phyloP scores from a whole-genome alignment of 2,113 vertebrate genomes.

The Naja naja region DNA sequence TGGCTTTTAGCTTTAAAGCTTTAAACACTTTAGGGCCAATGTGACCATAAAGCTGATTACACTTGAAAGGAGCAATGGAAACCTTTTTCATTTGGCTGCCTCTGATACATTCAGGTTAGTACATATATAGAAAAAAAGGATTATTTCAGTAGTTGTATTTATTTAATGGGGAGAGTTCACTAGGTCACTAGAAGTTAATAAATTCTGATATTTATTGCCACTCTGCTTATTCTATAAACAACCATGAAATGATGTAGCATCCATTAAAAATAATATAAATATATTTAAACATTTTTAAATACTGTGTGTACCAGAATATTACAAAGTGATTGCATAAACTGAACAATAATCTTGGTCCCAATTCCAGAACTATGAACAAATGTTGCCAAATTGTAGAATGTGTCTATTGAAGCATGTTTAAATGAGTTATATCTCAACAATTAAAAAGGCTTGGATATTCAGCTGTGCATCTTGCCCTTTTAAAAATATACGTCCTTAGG shows the following conservation, averaged over 20 bases:
- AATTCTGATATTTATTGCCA: background rate
- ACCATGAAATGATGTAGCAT: background rate
- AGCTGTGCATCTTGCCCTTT: conserved; percentile 4
- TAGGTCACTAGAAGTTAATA: background rate
- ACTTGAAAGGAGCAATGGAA: background rate
- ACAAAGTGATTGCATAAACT: background rate
- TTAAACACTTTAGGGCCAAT: background rate
- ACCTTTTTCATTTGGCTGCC: background rate
- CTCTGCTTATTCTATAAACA: background rate
- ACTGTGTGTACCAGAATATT: background rate
- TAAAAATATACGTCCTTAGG: conserved; percentile 44
- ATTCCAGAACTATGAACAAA: background rate
- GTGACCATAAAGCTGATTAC: background rate
- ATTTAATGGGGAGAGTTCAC: background rate
- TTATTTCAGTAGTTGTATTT: background rate
- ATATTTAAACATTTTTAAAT: background rate
- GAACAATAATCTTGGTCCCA: background rate
- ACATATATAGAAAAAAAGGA: background rate
- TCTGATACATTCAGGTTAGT: background rate
- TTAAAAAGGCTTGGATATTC: background rate
- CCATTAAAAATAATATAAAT: background rate
- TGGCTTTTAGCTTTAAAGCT: background rate
- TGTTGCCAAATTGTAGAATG: background rate
- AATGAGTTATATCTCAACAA: background rate
- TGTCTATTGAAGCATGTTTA: background rate